phyloP scores from a whole-genome alignment of 2,113 vertebrate genomes.

The Ailuropoda melanoleuca region DNA sequence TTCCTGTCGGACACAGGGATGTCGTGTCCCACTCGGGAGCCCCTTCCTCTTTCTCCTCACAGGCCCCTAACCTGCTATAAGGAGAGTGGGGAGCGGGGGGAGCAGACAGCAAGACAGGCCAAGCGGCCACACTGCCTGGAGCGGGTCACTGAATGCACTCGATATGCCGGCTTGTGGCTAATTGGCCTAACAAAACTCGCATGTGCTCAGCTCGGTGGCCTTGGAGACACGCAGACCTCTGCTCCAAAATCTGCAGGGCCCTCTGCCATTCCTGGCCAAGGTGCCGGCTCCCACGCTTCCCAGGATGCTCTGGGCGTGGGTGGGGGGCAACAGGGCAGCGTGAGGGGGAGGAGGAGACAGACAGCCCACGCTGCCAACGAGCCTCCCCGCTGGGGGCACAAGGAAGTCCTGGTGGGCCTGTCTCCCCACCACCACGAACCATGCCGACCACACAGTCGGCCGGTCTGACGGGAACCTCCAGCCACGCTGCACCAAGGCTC shows the following conservation, averaged over 20 bases:
- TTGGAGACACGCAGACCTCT: neutral
- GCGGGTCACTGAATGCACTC: neutral
- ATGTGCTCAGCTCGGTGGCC: neutral
- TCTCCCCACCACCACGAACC: neutral
- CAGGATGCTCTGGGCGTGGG: too few species aligned
- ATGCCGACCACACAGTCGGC: fast-evolving
- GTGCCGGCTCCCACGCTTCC: fast-evolving
- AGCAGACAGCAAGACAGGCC: neutral
- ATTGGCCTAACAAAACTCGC: neutral
- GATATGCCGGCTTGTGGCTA: neutral
- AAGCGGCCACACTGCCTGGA: neutral
- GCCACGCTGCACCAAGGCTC: neutral
- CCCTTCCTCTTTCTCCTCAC: neutral
- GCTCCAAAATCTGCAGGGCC: neutral
- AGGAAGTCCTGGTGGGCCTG: fast-evolving
- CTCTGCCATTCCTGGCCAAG: neutral
- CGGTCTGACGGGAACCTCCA: neutral
- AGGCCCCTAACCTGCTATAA: neutral
- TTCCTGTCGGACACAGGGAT: too few species aligned
- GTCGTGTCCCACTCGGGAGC: too few species aligned
- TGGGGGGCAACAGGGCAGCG: neutral
- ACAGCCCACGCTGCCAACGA: too few species aligned
- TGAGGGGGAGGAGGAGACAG: neutral
- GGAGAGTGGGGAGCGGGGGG: neutral
- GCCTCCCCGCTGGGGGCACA: neutral